Percentiles rank a stretch among this genome's conserved stretches.
These are phyloP conservation scores for Odontocerum albicorne DNA, from an alignment of 2,888 invertebrate genomes.

Conservation along the genomic window DNA sequence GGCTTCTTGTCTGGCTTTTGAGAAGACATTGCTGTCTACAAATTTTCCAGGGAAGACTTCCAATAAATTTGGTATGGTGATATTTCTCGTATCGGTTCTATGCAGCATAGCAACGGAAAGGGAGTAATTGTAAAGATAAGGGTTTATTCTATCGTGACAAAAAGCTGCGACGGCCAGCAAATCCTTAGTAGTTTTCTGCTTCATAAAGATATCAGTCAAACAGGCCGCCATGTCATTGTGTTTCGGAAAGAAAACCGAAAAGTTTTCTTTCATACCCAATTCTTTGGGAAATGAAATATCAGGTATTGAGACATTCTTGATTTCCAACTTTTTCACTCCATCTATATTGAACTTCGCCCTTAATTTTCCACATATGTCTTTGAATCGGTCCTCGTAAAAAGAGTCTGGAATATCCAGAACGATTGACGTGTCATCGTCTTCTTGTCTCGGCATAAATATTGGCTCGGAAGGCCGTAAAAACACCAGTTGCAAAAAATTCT, in stretches of 20 bases:
- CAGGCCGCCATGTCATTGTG: slow-evolving; percentile 67
- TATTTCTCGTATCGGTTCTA: slow-evolving; percentile 67
- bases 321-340: slow-evolving; percentile 54
- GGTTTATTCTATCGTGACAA: slow-evolving; percentile 71
- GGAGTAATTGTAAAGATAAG: slow-evolving; percentile 74
- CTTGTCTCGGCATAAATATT: slow-evolving; percentile 64
- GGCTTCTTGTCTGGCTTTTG: slow-evolving; percentile 68
- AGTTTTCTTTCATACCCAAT: slow-evolving; percentile 64
- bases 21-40: slow-evolving; percentile 72
- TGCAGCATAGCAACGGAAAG: slow-evolving; percentile 72
- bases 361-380: slow-evolving; percentile 44
- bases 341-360: slow-evolving; percentile 60
- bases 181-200: slow-evolving; percentile 70
- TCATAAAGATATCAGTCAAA: slow-evolving; percentile 69
- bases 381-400: slow-evolving; percentile 50
- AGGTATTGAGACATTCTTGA: slow-evolving; percentile 65
- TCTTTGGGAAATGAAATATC: slow-evolving; percentile 64
- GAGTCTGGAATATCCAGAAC: slow-evolving; percentile 58
- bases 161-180: slow-evolving; percentile 67
- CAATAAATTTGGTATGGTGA: slow-evolving; percentile 71
- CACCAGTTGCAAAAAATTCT: slow-evolving; percentile 54
- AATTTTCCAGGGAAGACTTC: slow-evolving; percentile 84
- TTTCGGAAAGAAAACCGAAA: slow-evolving; percentile 70
- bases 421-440: slow-evolving; percentile 47
- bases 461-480: slow-evolving; percentile 68